phyloP scores from a whole-genome alignment of 2,888 invertebrate species.

The Geotrupes spiniger region DNA sequence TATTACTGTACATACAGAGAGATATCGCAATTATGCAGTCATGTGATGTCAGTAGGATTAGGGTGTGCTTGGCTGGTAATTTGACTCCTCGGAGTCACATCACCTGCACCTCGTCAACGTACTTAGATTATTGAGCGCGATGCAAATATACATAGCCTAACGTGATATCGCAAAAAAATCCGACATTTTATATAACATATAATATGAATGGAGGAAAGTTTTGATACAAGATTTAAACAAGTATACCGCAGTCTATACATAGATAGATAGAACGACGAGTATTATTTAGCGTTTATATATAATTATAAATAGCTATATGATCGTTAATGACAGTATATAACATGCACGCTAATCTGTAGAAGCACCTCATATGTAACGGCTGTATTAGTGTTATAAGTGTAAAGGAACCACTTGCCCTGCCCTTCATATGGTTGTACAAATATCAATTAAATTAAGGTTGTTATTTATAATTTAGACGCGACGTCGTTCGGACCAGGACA shows the following conservation, averaged over 20 bases:
- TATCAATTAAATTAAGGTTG: conserved; percentile 34
- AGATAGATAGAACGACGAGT: conserved; percentile 39
- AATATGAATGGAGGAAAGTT: conserved; percentile 47
- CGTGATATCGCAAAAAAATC: conserved; percentile 48
- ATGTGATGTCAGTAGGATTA: conserved; percentile 37
- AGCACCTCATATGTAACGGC: conserved; percentile 49
- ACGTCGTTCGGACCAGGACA: conserved; percentile 31
- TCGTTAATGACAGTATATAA: conserved; percentile 44
- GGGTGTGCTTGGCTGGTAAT: conserved; percentile 29
- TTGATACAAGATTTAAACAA: conserved; percentile 51
- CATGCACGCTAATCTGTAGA: conserved; percentile 48
- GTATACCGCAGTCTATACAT: conserved; percentile 44
- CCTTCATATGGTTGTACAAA: conserved; percentile 40
- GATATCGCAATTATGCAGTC: conserved; percentile 40
- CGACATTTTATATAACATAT: conserved; percentile 47
- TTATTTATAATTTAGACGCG: conserved; percentile 32
- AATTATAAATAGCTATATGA: conserved; percentile 44
- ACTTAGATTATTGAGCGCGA: conserved; percentile 30
- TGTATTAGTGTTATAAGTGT: conserved; percentile 50
- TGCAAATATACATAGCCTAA: conserved; percentile 42
- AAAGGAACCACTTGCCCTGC: conserved; percentile 46
- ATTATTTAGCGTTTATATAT: conserved; percentile 44
- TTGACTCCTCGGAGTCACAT: neutral
- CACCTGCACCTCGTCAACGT: conserved; percentile 20
- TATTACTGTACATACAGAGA: conserved; percentile 45